Percentiles rank a stretch among this genome's conserved stretches.
These are phyloP conservation scores for Taphrorychus bicolor DNA, from an alignment of 2,888 invertebrate species.

Conservation along the genomic window DNA sequence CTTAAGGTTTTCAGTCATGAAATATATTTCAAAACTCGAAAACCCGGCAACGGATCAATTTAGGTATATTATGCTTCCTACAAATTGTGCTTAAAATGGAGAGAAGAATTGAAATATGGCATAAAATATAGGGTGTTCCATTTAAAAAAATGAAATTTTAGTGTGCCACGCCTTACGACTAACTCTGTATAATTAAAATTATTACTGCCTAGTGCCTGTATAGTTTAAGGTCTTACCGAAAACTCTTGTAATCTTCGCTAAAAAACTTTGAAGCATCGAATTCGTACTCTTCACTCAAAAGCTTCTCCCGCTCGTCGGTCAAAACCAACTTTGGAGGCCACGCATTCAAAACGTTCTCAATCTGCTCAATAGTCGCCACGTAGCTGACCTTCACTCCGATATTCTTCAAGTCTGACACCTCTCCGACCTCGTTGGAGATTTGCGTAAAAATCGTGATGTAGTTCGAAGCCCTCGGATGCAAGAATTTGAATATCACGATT, in stretches of 20 bases:
- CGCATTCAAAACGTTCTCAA: conserved; percentile 48
- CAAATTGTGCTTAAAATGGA: no score
- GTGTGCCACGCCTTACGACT: no score
- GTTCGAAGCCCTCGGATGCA: conserved; percentile 54
- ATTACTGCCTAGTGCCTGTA: no score
- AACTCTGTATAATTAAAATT: no score
- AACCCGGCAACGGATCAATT: neutral
- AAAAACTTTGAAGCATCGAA: conserved; percentile 45
- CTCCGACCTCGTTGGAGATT: conserved; percentile 43
- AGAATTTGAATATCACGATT: conserved; percentile 52
- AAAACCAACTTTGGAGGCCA: conserved; percentile 52
- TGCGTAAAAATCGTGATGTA: conserved; percentile 48
- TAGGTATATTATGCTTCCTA: neutral
- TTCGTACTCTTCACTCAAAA: conserved; percentile 46
- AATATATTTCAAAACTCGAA: no score
- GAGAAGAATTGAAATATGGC: no score
- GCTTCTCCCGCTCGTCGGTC: conserved; percentile 47
- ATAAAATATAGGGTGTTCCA: no score
- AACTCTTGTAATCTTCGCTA: conserved; percentile 16
- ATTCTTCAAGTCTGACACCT: conserved; percentile 44
- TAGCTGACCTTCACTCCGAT: conserved; percentile 49
- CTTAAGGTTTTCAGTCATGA: no score
- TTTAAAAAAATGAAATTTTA: no score
- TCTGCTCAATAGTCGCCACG: conserved; percentile 48
- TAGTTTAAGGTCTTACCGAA: conserved; percentile 17